Evolutionary conservation across 2,113 vertebrate species (phyloP).

Genomic region (Casuarius casuarius): DNA sequence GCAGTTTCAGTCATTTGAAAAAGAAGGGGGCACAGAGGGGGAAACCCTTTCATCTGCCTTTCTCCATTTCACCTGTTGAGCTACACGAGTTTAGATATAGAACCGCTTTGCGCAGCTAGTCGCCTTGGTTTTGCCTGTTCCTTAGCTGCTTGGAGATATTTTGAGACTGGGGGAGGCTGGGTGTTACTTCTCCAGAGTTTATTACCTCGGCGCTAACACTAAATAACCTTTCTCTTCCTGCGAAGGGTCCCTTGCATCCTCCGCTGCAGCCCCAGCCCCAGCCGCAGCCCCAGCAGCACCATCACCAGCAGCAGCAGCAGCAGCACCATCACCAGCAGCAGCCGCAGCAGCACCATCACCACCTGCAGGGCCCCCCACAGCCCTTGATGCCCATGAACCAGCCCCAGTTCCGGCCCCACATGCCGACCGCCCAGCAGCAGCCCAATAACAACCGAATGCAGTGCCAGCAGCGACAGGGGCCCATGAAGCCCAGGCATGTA

Average conservation of each 20-base stretch:
- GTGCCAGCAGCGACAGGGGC: conserved; percentile 84
- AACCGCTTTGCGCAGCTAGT: neutral
- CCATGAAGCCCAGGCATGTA: conserved; percentile 87
- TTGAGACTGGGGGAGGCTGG: neutral
- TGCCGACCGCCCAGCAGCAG: conserved; percentile 74
- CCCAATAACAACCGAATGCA: conserved; percentile 82
- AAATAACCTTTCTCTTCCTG: neutral
- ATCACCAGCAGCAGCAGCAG: conserved; percentile 67
- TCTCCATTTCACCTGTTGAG: neutral
- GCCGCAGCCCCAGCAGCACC: conserved; percentile 81
- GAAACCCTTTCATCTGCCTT: neutral
- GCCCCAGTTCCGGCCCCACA: conserved; percentile 88
- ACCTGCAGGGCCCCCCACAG: conserved; percentile 80
- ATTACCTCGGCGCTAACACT: neutral
- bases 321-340: conserved; percentile 81
- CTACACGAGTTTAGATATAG: neutral
- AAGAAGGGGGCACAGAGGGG: accelerated
- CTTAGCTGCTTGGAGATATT: neutral
- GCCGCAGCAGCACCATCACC: conserved; percentile 80
- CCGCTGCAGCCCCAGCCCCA: conserved; percentile 81
- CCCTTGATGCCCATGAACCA: conserved; percentile 87
- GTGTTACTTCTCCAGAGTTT: neutral
- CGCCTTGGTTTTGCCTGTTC: neutral
- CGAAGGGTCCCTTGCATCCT: conserved; percentile 87
- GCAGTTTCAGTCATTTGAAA: neutral